These are phyloP conservation scores for Hippolais icterina DNA, from an alignment of 2,113 vertebrate species.

Conservation along the genomic window DNA sequence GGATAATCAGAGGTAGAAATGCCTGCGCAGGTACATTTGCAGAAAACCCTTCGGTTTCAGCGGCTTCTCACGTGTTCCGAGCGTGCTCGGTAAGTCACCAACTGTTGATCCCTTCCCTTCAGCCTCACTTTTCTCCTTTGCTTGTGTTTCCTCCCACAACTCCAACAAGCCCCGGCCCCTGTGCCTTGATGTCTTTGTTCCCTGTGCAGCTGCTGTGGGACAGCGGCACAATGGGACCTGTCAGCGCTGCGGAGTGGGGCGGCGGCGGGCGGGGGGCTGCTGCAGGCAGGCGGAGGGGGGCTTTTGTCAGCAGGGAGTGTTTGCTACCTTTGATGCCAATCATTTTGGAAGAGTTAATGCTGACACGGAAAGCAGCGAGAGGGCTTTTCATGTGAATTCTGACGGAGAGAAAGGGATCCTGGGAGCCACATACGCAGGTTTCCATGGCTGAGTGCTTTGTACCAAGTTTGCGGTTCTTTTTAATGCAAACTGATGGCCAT, in stretches of 20 bases:
- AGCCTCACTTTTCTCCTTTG: not conserved
- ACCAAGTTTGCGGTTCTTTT: not conserved
- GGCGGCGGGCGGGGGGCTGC: not conserved
- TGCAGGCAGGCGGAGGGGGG: not conserved
- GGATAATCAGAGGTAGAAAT: conserved; percentile 7
- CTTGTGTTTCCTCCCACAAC: conserved; percentile 16
- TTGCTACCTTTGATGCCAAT: conserved; percentile 40
- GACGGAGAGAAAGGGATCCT: not conserved
- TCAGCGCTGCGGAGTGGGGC: not conserved
- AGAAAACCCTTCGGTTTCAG: not conserved
- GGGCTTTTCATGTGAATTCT: conserved; percentile 24
- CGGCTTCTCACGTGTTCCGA: not conserved
- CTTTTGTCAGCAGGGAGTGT: conserved; percentile 21
- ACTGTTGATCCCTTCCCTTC: conserved; percentile 14
- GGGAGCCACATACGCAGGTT: not conserved
- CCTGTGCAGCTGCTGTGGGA: not conserved
- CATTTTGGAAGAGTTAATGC: conserved; percentile 16
- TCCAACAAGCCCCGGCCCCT: not conserved
- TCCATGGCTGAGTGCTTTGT: not conserved
- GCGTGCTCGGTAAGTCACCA: accelerated
- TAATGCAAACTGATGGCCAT: not conserved
- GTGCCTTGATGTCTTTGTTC: conserved; percentile 26
- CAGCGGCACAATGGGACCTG: not conserved
- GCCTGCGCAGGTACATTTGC: not conserved
- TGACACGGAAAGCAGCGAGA: not conserved